Base-by-base conservation (phyloP, 2,113 vertebrate genomes). In the Collichthys lucidus region DNA sequence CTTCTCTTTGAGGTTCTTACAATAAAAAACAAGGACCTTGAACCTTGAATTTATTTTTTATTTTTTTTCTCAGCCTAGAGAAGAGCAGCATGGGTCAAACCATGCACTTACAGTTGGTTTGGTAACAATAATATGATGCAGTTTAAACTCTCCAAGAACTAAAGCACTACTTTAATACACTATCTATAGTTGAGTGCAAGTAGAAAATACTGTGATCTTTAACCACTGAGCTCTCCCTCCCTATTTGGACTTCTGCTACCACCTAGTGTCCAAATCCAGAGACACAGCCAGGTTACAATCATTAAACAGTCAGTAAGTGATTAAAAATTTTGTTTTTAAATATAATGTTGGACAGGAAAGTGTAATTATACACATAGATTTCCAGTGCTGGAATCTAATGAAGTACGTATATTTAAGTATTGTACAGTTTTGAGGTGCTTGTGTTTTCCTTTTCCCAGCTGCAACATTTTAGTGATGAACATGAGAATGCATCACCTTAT, bases 231-330 rank as follows among this genome's bases (percentile, higher is more conserved):
- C 35, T 35, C 35, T 35, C 35, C 7, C 35, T 40, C 7, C 35
- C 35, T 40, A 40, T 40, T 40, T 40, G 35, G 35, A 29, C 2
- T 2, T 74, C 67, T 87, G 75, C 72, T 66, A 20, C 82, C 64
- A 63, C 24, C 82, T 59, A 15, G 79, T 77, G 75, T 61, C 19
- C 2, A 19, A 35, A 49, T 22, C 2, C 5, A 17, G 17, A 52
- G 0, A 67, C n/a, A 17, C 71, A 63, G 17, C 24, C 22, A 15
- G n/a, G 49, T 26, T 4, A 20, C 15, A 24, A 4, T 11, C 0
- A 29, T 15, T 4, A 3, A 1, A 35, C 35, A 35, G 59, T 15
- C 35, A 35, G 29, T 15, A 4, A 47, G n/a, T 17, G 4, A 50
- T 66, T 11, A 15, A 49, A 11, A 17, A 11, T 47, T 50, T 50